Evolutionary conservation across 2,797 vertebrate genomes (phyloP), one percentile per base, ranked within the genome.

Genomic region (Ctenochaetus hawaiiensis): DNA sequence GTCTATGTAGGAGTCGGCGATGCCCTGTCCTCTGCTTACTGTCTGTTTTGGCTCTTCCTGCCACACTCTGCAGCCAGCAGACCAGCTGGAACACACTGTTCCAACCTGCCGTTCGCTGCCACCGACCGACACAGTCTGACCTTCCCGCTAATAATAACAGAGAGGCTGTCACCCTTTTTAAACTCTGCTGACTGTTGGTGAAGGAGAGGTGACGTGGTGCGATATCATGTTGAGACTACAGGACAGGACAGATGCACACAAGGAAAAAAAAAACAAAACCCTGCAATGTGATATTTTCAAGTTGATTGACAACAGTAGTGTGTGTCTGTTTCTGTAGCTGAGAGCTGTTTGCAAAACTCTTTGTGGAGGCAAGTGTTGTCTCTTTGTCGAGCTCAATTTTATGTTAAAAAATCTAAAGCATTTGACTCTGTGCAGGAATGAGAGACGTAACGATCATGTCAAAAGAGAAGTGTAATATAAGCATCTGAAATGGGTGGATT

Each of bases 131-230:
- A 75, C 67, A 43, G 30, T 63, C 56, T 78, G 80, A 90, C 89
- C 89, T 87, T 43, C 10, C 23, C 23, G 81, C 83, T 89, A 89
- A 87, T 81, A 87, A 92, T 86, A 89, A 67, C 72, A 79, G 67
- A 59, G 44, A 80, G 62, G 67, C 59, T 60, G 0, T 58, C 72
- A 23, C 44, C 30, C 65, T 53, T 13, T 67, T 30, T 64, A 37
- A 87, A 75, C 72, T 67, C 67, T 26, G 4, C 60, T 30, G 59
- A 75, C 66, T 49, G 58, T 0, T n/a, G 66, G 43, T 37, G 75
- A 64, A 66, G 75, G 63, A 75, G 62, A 68, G 41, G 58, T n/a
- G 51, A 65, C 49, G 52, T 3, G 23, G 67, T 65, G 68, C 26
- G 68, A 76, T 65, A 23, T 13, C 34, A 49, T 4, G 67, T 45